Evolutionary conservation across 2,113 vertebrate genomes (phyloP).

Genomic region (Zosterops lateralis): DNA sequence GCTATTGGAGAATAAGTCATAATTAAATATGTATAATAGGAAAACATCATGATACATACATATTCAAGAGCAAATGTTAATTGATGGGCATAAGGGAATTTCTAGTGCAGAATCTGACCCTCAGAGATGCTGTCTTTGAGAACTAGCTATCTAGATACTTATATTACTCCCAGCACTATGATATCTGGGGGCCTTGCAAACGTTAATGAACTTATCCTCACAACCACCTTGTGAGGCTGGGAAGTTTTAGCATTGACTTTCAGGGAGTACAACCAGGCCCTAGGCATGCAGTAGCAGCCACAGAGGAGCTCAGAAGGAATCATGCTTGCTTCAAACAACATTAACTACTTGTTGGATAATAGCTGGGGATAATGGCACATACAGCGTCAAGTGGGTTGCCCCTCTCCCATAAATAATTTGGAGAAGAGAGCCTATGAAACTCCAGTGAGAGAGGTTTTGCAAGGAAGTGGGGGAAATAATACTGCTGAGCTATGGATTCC

Average conservation of each 20-base stretch:
- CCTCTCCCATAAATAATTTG: constrained; percentile 70
- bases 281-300: constrained; percentile 62
- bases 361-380: constrained; percentile 63
- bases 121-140: constrained; percentile 65
- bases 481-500: constrained; percentile 54
- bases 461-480: constrained; percentile 47
- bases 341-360: constrained; percentile 70
- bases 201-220: constrained; percentile 71
- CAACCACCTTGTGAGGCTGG: constrained; percentile 69
- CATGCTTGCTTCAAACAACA: constrained; percentile 70
- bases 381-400: constrained; percentile 63
- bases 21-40: constrained; percentile 67
- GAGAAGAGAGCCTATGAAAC: constrained; percentile 48
- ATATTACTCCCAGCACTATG: constrained; percentile 70
- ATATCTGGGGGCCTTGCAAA: constrained; percentile 69
- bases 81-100: constrained; percentile 67
- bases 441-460: constrained; percentile 47
- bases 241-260: constrained; percentile 68
- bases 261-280: constrained; percentile 67
- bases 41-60: constrained; percentile 68
- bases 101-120: constrained; percentile 64
- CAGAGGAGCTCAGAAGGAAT: constrained; percentile 65
- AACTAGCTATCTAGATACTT: constrained; percentile 66
- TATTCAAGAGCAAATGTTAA: constrained; percentile 69
- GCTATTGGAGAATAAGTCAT: constrained; percentile 43